Evolutionary conservation across 1,140 invertebrate species (phyloP), one percentile per base, ranked within the genome.

Genomic region (Atta texana): DNA sequence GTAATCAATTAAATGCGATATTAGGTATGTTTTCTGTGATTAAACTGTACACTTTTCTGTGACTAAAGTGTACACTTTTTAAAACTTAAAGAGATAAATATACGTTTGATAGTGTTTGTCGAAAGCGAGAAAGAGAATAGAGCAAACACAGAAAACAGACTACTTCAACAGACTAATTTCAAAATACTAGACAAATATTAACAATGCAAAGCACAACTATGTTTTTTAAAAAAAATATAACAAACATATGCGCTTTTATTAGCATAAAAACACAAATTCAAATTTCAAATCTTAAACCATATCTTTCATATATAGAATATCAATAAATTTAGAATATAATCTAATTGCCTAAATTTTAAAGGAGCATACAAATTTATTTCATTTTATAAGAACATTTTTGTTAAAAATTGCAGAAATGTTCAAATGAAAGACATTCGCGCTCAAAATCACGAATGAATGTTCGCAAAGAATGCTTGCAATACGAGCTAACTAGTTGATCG

Each of bases 401-500:
- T 14, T 21, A 34, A 68, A 53, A 55, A 21, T 34, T 21, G 28
- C 7, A 57, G 6, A 44, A 68, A 21, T 21, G 7, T 53, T 68
- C 3, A 14, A 31, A n/a, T n/a, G 14, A 39, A 53, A 69, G 12
- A n/a, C 18, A 14, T 66, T 51, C 18, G 63, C 14, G 61, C 18
- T 31, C 12, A 14, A n/a, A 34, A 59, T 57, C 31, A 34, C 31
- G 39, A 21, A 21, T 12, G 59, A 51, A 28, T n/a, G 21, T 21
- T 57, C 51, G 31, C 31, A 3, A 72, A 68, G 34, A 72, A 21
- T 63, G 34, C 31, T 55, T 21, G 64, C 51, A n/a, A 44, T 39
- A 57, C 21, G 34, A 59, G 6, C 28, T 80, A 69, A 81, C 49
- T 24, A 72, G 66, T 72, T n/a, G 64, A 14, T 82, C 24, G 53